Evolutionary conservation across 2,888 invertebrate genomes (phyloP).

Genomic region (Pogonocherus hispidulus): DNA sequence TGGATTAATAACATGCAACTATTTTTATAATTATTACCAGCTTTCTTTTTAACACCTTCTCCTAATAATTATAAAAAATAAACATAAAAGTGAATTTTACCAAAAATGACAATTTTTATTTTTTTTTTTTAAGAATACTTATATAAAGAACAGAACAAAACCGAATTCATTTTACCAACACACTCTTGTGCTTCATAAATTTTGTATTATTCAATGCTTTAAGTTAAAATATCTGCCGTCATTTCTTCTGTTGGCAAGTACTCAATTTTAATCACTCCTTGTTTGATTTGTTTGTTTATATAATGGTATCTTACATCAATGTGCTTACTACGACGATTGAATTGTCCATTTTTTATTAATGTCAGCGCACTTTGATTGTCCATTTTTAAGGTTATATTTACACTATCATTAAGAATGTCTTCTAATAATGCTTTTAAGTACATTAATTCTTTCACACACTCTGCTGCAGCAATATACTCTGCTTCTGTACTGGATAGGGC

Average conservation of each 20-base stretch:
- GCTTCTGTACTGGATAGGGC: slow-evolving; percentile 43
- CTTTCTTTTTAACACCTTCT: too few relatives aligned
- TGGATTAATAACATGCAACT: too few relatives aligned
- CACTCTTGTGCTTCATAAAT: too few relatives aligned
- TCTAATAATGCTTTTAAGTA: slow-evolving; percentile 24
- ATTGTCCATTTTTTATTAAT: slow-evolving; percentile 36
- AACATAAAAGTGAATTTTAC: too few relatives aligned
- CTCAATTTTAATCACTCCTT: slow-evolving; percentile 33
- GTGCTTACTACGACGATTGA: slow-evolving; percentile 42
- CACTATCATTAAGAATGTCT: slow-evolving; percentile 1
- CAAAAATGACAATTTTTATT: too few relatives aligned
- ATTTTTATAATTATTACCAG: too few relatives aligned
- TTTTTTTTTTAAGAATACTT: too few relatives aligned
- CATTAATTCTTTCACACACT: slow-evolving; percentile 29
- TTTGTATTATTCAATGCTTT: too few relatives aligned
- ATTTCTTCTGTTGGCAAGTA: slow-evolving; percentile 15
- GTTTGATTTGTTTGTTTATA: slow-evolving; percentile 39
- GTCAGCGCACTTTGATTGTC: slow-evolving; percentile 46
- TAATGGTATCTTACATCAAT: slow-evolving; percentile 45
- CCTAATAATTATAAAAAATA: too few relatives aligned
- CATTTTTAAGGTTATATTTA: slow-evolving; percentile 26
- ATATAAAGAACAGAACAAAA: too few relatives aligned
- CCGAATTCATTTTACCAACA: too few relatives aligned
- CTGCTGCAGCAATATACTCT: slow-evolving; percentile 6
- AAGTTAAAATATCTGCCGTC: not conserved